These are phyloP conservation scores for Sialis fuliginosa DNA, from an alignment of 2,888 invertebrate species.

Conservation along the genomic window DNA sequence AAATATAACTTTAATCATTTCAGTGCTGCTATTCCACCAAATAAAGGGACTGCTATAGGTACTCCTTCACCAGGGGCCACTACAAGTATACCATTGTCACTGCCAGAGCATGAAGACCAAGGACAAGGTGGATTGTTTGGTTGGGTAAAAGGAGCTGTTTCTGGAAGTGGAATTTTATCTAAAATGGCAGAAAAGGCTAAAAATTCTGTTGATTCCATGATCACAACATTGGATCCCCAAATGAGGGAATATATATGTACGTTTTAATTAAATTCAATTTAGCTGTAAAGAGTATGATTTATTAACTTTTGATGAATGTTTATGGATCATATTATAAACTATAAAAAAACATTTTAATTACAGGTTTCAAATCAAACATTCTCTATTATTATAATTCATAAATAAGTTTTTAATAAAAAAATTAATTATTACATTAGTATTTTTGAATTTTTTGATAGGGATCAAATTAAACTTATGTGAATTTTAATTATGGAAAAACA, in stretches of 20 bases:
- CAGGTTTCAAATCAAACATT: background rate
- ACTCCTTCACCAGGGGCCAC: background rate
- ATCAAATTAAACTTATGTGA: no score
- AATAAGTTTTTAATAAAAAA: background rate
- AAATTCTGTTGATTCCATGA: slow-evolving; percentile 68
- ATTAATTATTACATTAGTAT: slow-evolving; percentile 5
- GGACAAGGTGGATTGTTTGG: slow-evolving; percentile 40
- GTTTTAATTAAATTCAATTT: slow-evolving; percentile 18
- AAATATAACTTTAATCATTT: slow-evolving; percentile 6
- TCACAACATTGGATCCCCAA: slow-evolving; percentile 75
- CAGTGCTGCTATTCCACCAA: slow-evolving; percentile 25
- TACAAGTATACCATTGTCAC: background rate
- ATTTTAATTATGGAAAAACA: no score
- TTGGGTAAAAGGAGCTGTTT: slow-evolving; percentile 53
- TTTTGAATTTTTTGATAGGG: background rate
- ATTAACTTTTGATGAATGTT: no score
- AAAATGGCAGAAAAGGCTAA: slow-evolving; percentile 59
- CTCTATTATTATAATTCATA: background rate
- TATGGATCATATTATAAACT: no score
- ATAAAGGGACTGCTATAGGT: slow-evolving; percentile 17
- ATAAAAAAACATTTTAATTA: background rate
- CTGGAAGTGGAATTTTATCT: slow-evolving; percentile 42
- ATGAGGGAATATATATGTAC: slow-evolving; percentile 76
- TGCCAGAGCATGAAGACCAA: slow-evolving; percentile 23
- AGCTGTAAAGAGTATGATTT: background rate